A percentile compares a stretch with the other conserved stretches of the same genome.
Evolutionary conservation across 2,888 invertebrate genomes (phyloP).

Genomic region (Ophioninae sp.): DNA sequence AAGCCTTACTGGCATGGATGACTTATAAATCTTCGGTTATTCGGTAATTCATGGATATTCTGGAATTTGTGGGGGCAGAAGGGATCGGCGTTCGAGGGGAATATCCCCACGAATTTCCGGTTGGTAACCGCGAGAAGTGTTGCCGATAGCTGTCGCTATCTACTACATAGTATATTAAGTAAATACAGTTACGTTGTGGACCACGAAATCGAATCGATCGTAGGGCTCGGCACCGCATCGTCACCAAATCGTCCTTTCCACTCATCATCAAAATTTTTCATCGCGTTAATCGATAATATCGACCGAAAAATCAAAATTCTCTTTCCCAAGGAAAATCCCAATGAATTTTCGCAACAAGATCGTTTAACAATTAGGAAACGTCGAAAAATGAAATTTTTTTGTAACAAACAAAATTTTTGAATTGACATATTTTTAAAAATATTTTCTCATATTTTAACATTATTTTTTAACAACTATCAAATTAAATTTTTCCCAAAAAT

Average conservation of each 20-base stretch:
- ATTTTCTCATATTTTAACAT: too few relatives aligned
- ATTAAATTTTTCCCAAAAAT: background rate
- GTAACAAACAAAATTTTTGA: too few relatives aligned
- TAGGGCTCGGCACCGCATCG: slow-evolving; percentile 28
- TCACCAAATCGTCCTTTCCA: slow-evolving; percentile 1
- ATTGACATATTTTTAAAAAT: too few relatives aligned
- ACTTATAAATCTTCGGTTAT: slow-evolving; percentile 59
- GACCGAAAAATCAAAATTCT: background rate
- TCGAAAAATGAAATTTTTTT: background rate
- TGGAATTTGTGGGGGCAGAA: slow-evolving; percentile 30
- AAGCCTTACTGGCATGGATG: background rate
- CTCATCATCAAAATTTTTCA: background rate
- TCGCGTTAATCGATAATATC: background rate
- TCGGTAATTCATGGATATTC: slow-evolving; percentile 65
- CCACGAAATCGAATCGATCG: slow-evolving; percentile 48
- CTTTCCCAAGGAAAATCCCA: background rate
- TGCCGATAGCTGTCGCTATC: slow-evolving; percentile 18
- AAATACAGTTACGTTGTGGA: slow-evolving; percentile 19
- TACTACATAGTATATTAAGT: slow-evolving; percentile 15
- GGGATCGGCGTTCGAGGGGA: slow-evolving; percentile 43
- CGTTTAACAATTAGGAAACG: background rate
- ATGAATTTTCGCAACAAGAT: background rate
- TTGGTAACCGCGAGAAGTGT: slow-evolving; percentile 58
- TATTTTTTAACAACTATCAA: too few relatives aligned
- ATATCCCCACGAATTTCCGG: slow-evolving; percentile 63